Conservation (phyloP, 2,113 vertebrate species). For the Mungos mungo region DNA sequence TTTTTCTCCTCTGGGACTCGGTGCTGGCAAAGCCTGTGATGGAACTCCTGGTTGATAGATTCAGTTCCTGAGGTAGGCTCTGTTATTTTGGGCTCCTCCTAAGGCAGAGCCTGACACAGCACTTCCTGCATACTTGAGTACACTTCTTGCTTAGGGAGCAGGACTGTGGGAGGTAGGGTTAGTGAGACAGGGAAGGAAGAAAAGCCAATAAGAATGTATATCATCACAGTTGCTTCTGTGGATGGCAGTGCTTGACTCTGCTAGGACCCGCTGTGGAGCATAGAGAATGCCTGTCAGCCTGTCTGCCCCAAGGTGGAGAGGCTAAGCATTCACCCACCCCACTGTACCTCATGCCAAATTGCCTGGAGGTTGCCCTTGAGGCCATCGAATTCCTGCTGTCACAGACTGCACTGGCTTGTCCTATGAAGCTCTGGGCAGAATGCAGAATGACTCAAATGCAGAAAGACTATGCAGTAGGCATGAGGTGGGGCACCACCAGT, state of each 20-base stretch:
- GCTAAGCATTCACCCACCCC: neutral
- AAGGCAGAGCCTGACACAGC: neutral
- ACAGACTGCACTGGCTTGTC: neutral
- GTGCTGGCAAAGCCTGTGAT: neutral
- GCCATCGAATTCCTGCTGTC: neutral
- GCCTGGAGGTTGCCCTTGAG: neutral
- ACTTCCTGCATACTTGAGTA: neutral
- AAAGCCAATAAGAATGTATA: too few relatives aligned
- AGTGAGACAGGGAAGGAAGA: too few relatives aligned
- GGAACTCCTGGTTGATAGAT: neutral
- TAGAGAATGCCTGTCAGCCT: neutral
- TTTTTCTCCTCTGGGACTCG: neutral
- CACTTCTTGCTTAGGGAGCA: neutral
- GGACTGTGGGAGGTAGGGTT: too few relatives aligned
- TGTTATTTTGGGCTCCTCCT: neutral
- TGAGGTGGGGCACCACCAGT: neutral
- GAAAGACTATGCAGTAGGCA: neutral
- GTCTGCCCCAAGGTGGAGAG: neutral
- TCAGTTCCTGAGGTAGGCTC: neutral
- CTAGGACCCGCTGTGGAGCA: too few relatives aligned
- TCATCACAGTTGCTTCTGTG: too few relatives aligned
- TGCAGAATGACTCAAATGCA: neutral
- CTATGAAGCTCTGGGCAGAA: neutral
- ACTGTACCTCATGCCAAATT: neutral
- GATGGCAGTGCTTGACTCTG: too few relatives aligned